phyloP scores from a whole-genome alignment of 2,888 invertebrate genomes.

The Machimus atricapillus region DNA sequence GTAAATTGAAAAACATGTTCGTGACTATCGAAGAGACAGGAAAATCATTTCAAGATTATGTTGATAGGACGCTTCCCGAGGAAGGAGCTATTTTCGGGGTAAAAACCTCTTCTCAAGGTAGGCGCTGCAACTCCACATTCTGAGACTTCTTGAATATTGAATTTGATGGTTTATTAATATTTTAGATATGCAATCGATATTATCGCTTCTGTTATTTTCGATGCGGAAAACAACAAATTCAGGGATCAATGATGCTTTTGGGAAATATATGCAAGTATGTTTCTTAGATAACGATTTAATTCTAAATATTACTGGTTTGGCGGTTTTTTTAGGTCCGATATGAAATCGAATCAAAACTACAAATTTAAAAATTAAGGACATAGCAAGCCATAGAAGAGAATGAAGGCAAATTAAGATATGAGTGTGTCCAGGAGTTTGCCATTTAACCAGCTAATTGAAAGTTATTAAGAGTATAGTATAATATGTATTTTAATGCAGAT shows the following conservation, averaged over 20 bases:
- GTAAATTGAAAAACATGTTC: constrained; percentile 73
- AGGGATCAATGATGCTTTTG: constrained; percentile 55
- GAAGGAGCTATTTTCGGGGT: constrained; percentile 47
- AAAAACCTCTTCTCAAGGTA: background rate
- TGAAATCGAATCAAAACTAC: constrained; percentile 48
- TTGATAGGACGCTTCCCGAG: constrained; percentile 49
- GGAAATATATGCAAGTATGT: constrained; percentile 49
- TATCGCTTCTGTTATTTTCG: constrained; percentile 64
- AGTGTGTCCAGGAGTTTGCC: too few relatives aligned
- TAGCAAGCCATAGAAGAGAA: constrained; percentile 56
- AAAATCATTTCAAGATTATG: constrained; percentile 39
- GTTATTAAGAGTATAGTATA: too few relatives aligned
- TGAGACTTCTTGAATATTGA: background rate
- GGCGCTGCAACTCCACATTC: background rate
- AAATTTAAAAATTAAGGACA: constrained; percentile 55
- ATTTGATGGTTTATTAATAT: background rate
- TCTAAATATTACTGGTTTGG: constrained; percentile 49
- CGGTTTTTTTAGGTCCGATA: constrained; percentile 54
- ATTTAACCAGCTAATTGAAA: too few relatives aligned
- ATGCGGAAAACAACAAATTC: constrained; percentile 61
- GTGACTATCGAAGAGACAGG: constrained; percentile 67
- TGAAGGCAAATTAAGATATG: constrained; percentile 58
- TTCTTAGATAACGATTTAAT: constrained; percentile 40
- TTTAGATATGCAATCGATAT: constrained; percentile 63
- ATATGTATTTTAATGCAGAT: too few relatives aligned